Percentiles rank a stretch among this genome's conserved stretches.
Conservation (phyloP, 2,113 vertebrate species). For the Brienomyrus longianalis region DNA sequence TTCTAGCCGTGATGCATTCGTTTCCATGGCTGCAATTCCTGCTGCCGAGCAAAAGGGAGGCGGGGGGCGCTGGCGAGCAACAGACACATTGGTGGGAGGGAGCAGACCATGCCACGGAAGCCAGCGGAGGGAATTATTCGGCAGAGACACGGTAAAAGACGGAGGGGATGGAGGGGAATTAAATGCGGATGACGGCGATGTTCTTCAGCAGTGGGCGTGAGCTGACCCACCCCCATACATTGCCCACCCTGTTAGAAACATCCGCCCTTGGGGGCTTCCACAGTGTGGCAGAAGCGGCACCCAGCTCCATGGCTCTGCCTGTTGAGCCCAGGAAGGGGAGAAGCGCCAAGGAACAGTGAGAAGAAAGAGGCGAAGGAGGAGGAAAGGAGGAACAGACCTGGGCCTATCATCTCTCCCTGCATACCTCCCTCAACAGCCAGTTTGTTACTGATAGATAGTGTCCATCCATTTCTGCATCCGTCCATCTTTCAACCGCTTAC, state of each 20-base stretch:
- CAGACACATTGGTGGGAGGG: conserved; percentile 8
- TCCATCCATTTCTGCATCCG: background rate
- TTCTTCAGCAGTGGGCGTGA: conserved; percentile 3
- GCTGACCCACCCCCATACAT: background rate
- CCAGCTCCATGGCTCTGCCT: background rate
- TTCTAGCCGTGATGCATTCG: background rate
- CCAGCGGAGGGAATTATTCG: conserved; percentile 28
- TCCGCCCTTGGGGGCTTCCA: background rate
- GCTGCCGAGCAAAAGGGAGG: conserved; percentile 15
- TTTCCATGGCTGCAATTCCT: conserved; percentile 20
- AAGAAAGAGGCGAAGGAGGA: background rate
- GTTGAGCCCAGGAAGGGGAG: background rate
- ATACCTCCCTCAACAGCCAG: background rate
- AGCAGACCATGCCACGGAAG: background rate
- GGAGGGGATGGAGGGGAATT: conserved; percentile 14
- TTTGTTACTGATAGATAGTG: background rate
- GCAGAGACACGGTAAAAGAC: conserved; percentile 25
- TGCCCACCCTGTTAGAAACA: background rate
- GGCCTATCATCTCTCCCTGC: background rate
- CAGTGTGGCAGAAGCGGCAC: background rate
- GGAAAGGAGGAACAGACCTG: background rate
- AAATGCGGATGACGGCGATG: background rate
- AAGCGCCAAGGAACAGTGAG: background rate
- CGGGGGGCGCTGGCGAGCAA: background rate
- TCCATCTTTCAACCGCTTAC: too few relatives aligned